These are phyloP conservation scores for Lichenostomus cassidix DNA, from an alignment of 2,113 vertebrate species.

Conservation along the genomic window DNA sequence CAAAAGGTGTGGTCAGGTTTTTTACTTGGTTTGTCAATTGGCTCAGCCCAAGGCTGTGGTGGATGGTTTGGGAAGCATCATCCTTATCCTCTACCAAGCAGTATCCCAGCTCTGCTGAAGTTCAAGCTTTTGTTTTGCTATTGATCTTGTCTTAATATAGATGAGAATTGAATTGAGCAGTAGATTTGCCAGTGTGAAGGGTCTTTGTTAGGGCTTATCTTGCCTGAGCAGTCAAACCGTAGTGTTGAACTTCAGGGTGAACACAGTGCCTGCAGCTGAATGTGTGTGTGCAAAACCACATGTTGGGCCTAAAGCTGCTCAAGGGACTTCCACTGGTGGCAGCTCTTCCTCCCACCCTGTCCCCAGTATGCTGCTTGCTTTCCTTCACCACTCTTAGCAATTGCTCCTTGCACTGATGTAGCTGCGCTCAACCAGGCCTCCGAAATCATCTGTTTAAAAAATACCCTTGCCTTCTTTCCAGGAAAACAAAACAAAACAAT, in stretches of 20 bases:
- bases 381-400: accelerated
- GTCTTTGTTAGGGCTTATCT: neutral
- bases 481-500: neutral
- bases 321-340: neutral
- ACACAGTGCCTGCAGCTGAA: neutral
- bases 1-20: neutral
- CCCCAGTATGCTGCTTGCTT: neutral
- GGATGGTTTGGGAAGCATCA: neutral
- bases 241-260: neutral
- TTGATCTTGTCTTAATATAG: neutral
- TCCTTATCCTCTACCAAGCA: neutral
- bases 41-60: neutral
- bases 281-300: neutral
- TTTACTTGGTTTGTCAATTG: neutral
- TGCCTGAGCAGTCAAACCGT: neutral
- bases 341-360: neutral
- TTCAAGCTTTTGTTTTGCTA: neutral
- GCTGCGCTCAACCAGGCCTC: neutral
- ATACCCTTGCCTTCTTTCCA: neutral
- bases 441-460: neutral
- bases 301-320: neutral
- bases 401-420: neutral
- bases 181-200: neutral
- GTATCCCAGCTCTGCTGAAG: neutral
- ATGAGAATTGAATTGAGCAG: neutral